Percentiles rank a stretch among this genome's conserved stretches.
Conservation (phyloP, 1,140 invertebrate genomes). For the Drosophila cardini region DNA sequence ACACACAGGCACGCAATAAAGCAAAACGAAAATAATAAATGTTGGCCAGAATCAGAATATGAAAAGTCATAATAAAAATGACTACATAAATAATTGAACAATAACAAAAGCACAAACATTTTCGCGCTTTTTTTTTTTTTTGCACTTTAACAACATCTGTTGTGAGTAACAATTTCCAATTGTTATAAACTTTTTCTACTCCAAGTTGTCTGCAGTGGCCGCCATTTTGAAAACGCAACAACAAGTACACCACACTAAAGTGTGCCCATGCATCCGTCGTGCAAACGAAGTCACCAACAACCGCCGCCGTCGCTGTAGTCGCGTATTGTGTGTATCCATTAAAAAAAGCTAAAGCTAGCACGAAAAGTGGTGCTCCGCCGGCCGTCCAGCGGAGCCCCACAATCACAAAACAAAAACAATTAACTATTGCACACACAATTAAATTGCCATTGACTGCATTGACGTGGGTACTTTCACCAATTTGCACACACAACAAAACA, state of each 20-base stretch:
- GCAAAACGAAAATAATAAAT: slow-evolving; percentile 40
- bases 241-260: slow-evolving; percentile 56
- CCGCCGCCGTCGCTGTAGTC: slow-evolving; percentile 40
- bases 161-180: slow-evolving; percentile 2
- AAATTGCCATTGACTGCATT: not conserved
- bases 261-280: slow-evolving; percentile 60
- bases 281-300: slow-evolving; percentile 64
- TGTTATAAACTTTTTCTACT: slow-evolving; percentile 47
- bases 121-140: slow-evolving; percentile 11
- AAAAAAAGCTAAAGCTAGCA: slow-evolving; percentile 39
- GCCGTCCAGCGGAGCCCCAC: slow-evolving; percentile 41
- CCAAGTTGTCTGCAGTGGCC: slow-evolving; percentile 44
- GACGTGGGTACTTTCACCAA: slow-evolving; percentile 26
- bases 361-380: slow-evolving; percentile 61
- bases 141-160: not conserved
- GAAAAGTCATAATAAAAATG: slow-evolving; percentile 4
- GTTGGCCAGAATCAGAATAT: slow-evolving; percentile 25
- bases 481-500: slow-evolving; percentile 1
- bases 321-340: slow-evolving; percentile 68
- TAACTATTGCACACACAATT: slow-evolving; percentile 2
- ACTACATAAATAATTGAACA: slow-evolving; percentile 10
- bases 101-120: slow-evolving; percentile 12
- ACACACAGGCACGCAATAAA: slow-evolving; percentile 14
- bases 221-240: slow-evolving; percentile 72
- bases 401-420: slow-evolving; percentile 28